Percentiles rank a stretch among this genome's conserved stretches.
Conservation (phyloP, 2,797 vertebrate species). For the Oreochromis grahami region DNA sequence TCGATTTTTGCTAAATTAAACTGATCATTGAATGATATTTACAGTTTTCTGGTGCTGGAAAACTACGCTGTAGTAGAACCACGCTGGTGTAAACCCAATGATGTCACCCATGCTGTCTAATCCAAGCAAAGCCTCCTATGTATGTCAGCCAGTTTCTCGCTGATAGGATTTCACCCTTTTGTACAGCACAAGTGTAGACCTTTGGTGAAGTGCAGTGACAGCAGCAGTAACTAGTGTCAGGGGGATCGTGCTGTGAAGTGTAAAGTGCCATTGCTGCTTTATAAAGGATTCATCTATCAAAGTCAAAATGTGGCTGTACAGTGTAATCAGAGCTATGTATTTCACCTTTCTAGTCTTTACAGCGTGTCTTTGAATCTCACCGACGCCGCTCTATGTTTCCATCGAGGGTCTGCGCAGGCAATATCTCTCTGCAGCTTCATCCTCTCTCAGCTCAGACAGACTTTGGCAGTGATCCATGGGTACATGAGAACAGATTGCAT, state of each 20-base stretch:
- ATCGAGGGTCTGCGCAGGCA: conserved; percentile 1
- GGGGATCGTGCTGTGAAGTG: conserved; percentile 1
- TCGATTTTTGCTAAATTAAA: background rate
- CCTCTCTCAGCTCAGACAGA: conserved; percentile 18
- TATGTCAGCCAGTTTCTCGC: conserved; percentile 16
- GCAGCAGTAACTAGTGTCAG: background rate
- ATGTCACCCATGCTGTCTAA: conserved; percentile 26
- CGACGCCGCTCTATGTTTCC: background rate
- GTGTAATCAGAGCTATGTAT: background rate
- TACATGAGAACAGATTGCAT: conserved; percentile 1
- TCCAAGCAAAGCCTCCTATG: conserved; percentile 27
- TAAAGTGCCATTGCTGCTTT: conserved; percentile 6
- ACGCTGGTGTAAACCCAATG: conserved; percentile 10
- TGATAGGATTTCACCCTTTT: conserved; percentile 29
- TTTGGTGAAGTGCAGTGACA: conserved; percentile 6
- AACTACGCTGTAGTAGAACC: background rate
- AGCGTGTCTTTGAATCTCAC: background rate
- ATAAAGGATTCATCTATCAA: conserved; percentile 21
- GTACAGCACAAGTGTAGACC: background rate
- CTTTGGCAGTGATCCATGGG: conserved; percentile 19
- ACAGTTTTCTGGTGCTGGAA: background rate
- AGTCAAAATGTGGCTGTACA: conserved; percentile 3
- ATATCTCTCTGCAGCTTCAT: conserved; percentile 2
- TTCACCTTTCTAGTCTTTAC: conserved; percentile 8
- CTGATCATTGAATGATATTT: background rate